These are phyloP conservation scores for Cossypha niveicapilla DNA, from an alignment of 2,797 vertebrate species.

Conservation along the genomic window DNA sequence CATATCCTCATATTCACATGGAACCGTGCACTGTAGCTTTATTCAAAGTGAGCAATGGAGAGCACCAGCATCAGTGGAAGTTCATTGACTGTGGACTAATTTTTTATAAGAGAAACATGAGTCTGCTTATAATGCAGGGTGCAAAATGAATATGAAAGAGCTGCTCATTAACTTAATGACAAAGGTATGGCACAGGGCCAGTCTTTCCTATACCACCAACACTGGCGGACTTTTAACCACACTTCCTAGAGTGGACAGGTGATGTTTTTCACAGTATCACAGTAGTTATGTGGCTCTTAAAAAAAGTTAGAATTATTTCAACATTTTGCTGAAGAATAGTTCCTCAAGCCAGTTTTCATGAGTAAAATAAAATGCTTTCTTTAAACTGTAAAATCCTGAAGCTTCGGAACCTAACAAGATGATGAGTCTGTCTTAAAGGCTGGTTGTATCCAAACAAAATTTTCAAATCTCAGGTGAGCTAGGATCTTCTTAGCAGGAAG, in stretches of 20 bases:
- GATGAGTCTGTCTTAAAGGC: neutral
- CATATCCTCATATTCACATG: neutral
- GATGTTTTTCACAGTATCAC: neutral
- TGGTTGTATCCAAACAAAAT: neutral
- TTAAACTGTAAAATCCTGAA: neutral
- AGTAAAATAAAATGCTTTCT: neutral
- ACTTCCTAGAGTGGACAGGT: neutral
- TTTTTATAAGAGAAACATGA: neutral
- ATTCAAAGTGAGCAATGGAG: neutral
- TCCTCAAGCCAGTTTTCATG: neutral
- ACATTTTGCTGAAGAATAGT: neutral
- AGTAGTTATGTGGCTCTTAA: fast-evolving
- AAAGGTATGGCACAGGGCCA: neutral
- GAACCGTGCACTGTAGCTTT: neutral
- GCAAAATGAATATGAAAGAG: neutral
- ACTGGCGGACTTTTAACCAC: neutral
- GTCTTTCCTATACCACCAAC: neutral
- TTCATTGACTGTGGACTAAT: neutral
- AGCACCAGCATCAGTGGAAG: neutral
- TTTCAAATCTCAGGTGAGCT: neutral
- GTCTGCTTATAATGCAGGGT: neutral
- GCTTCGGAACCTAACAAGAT: neutral
- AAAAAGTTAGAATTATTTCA: neutral
- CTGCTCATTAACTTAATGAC: neutral
- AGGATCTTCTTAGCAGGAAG: neutral